Conservation (phyloP, 2,888 invertebrate species). For the Lomographa bimaculata region DNA sequence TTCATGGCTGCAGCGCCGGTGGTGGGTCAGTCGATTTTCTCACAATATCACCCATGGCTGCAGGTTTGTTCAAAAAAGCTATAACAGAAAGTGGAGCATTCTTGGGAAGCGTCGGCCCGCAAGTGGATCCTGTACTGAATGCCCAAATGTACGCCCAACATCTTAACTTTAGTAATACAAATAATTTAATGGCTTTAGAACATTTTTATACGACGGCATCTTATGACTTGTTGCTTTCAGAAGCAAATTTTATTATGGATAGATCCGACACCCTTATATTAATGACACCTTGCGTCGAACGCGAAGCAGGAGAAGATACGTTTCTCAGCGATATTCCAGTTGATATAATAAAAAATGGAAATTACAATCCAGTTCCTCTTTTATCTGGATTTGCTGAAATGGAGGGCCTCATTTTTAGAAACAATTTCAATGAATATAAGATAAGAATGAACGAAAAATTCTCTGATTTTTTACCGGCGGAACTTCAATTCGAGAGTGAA, state of each 20-base stretch:
- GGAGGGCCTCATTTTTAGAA: conserved; percentile 42
- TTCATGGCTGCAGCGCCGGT: conserved; percentile 53
- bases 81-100: conserved; percentile 49
- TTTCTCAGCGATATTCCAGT: conserved; percentile 49
- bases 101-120: conserved; percentile 39
- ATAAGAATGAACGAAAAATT: conserved; percentile 41
- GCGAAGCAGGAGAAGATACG: conserved; percentile 4
- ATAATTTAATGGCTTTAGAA: conserved; percentile 43
- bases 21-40: conserved; percentile 45
- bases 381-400: conserved; percentile 51
- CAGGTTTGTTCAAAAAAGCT: conserved; percentile 49
- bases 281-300: conserved; percentile 43
- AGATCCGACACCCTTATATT: conserved; percentile 29
- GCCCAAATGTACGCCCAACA: conserved; percentile 42
- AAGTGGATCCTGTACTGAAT: conserved; percentile 44
- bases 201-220: conserved; percentile 45
- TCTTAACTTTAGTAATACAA: conserved; percentile 36
- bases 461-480: conserved; percentile 40
- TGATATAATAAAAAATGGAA: conserved; percentile 44
- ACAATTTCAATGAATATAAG: conserved; percentile 36
- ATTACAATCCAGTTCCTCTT: conserved; percentile 47
- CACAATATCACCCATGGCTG: conserved; percentile 42
- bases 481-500: conserved; percentile 32
- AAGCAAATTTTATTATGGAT: conserved; percentile 16
- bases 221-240: conserved; percentile 19